Evolutionary conservation across 2,113 vertebrate species (phyloP), one percentile per base, ranked within the genome.

Genomic region (Lagopus muta): DNA sequence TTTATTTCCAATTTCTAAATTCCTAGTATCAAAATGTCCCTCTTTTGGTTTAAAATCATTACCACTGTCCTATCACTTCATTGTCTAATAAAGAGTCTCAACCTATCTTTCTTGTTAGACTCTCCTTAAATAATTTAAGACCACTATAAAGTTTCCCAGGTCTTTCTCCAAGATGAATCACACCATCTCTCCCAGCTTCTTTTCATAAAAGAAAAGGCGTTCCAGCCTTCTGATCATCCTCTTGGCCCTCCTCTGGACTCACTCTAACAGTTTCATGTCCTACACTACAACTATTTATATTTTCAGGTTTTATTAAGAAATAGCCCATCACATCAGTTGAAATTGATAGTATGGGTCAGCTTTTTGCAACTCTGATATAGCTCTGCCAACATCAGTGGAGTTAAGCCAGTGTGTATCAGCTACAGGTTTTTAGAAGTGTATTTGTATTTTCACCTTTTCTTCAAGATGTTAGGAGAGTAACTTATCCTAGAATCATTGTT

Each of bases 301-400:
- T 85, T 76, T 50, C 15, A 40, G 22, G 11, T 74, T 90, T 91
- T 67, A 22, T 38, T 76, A 73, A 30, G 40, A 90, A 84, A 79
- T 48, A 72, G 79, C 2, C 3, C 25, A 0, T 0, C 13, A 40
- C 7, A 52, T 47, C 54, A 47, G 61, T 55, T 38, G 57, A 47
- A 76, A 21, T 32, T 69, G 19, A 30, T 18, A 8, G 6, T 25
- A 20, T 50, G 57, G 50, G 13, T 69, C 71, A 88, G 40, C 4
- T 47, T 79, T 18, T 70, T 0, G 54, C 62, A 60, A 57, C 5
- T 69, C 47, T 69, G 11, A 3, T 27, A 10, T 16, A 87, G 13
- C 19, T 75, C 57, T 85, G 25, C 22, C 58, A 5, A 30, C 66
- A 5, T 30, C 66, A 77, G 14, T 21, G 25, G 34, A 69, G 17